phyloP scores from a whole-genome alignment of 1,140 invertebrate genomes.

The Tetragonula clypearis region DNA sequence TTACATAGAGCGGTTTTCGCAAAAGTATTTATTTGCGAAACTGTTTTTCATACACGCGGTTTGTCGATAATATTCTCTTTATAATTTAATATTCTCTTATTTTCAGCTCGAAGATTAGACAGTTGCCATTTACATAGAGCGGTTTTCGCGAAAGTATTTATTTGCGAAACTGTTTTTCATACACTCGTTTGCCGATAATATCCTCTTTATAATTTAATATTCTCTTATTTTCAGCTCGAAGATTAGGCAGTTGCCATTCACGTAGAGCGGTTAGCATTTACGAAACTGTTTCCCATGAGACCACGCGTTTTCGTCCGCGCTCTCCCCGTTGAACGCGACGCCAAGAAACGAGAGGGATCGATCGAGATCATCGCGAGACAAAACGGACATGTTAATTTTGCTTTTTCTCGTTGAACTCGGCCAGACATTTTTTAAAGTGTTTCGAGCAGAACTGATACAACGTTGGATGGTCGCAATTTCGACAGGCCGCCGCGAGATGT shows the following conservation, averaged over 20 bases:
- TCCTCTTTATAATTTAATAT: background rate
- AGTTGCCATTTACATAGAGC: background rate
- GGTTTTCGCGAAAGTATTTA: background rate
- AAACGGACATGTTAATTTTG: conserved; percentile 27
- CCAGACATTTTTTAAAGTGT: conserved; percentile 79
- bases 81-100: background rate
- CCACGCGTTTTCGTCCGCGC: too few species aligned
- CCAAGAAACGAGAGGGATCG: background rate
- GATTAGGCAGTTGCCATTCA: background rate
- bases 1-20: background rate
- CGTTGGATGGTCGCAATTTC: conserved; percentile 78
- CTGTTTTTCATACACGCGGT: background rate
- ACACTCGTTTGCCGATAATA: too few species aligned
- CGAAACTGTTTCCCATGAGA: too few species aligned
- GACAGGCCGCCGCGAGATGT: conserved; percentile 79
- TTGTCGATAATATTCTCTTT: background rate
- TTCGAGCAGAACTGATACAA: conserved; percentile 79
- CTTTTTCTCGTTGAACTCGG: conserved; percentile 70
- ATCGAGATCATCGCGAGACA: too few species aligned
- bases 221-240: background rate
- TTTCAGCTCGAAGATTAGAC: background rate
- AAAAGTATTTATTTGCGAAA: background rate
- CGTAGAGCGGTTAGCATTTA: background rate
- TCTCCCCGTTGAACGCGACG: background rate
- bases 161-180: background rate